Conservation (phyloP, 2,797 vertebrate genomes). For the Strix occidentalis region DNA sequence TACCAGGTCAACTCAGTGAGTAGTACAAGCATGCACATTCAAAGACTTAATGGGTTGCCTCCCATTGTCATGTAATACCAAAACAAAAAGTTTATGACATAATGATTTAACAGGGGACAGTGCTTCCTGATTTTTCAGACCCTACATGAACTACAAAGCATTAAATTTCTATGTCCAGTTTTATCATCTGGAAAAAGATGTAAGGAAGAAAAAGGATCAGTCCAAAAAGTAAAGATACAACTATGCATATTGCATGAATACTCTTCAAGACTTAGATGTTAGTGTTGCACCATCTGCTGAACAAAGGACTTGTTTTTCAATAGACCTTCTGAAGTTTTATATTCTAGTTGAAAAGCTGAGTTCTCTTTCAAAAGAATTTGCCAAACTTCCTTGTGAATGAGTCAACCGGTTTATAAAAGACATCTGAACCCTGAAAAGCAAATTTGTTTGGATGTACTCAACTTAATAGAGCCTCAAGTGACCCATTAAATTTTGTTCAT, state of each 20-base stretch:
- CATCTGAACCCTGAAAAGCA: conserved; percentile 20
- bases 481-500: conserved; percentile 48
- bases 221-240: background rate
- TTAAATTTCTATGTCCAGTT: background rate
- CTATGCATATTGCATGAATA: background rate
- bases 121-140: background rate
- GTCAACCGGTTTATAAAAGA: background rate
- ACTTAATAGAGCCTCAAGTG: background rate
- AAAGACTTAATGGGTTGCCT: background rate
- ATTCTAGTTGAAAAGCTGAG: background rate
- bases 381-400: background rate
- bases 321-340: background rate
- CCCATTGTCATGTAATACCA: background rate
- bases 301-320: background rate
- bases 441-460: conserved; percentile 40
- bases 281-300: background rate
- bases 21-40: background rate
- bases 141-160: background rate
- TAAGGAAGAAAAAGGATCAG: background rate
- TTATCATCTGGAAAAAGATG: background rate
- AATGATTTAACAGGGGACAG: background rate
- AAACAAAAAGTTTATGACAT: background rate
- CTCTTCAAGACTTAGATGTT: background rate
- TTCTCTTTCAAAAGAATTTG: background rate
- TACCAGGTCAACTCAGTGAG: background rate